Evolutionary conservation across 2,113 vertebrate species (phyloP).

Genomic region (Gymnarchus niloticus): DNA sequence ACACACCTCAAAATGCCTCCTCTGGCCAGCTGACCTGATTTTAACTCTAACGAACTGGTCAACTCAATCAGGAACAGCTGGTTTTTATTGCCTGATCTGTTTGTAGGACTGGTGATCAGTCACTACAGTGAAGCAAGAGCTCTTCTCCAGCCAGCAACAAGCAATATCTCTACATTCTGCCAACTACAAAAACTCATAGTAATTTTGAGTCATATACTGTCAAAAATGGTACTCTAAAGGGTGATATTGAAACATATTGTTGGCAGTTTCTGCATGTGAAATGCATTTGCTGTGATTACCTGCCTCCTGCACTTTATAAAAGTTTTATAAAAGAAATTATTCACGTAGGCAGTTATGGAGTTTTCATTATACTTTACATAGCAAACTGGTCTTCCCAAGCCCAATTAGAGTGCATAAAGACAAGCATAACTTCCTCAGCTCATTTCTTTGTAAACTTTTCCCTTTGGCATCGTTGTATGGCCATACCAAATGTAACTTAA

Average conservation of each 20-base stretch:
- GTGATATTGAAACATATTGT: neutral
- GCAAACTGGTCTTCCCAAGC: neutral
- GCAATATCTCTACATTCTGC: neutral
- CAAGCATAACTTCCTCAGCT: neutral
- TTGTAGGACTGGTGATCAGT: constrained; percentile 1
- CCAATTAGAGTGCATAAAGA: no score
- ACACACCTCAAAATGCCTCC: neutral
- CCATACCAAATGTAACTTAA: neutral
- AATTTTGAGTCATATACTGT: neutral
- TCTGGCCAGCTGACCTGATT: neutral
- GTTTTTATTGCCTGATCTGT: neutral
- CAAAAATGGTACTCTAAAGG: constrained; percentile 12
- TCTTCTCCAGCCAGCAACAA: neutral
- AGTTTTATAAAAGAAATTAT: neutral
- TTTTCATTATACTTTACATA: neutral
- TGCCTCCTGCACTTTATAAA: no score
- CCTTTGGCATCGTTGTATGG: neutral
- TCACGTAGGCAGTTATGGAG: neutral
- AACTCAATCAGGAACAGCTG: neutral
- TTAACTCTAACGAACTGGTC: neutral
- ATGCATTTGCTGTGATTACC: neutral
- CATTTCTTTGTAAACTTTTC: constrained; percentile 13
- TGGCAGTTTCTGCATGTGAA: neutral
- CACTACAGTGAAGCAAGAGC: neutral
- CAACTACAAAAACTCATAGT: neutral